phyloP scores from a whole-genome alignment of 2,888 invertebrate species.

The Linnaemya vulpina region DNA sequence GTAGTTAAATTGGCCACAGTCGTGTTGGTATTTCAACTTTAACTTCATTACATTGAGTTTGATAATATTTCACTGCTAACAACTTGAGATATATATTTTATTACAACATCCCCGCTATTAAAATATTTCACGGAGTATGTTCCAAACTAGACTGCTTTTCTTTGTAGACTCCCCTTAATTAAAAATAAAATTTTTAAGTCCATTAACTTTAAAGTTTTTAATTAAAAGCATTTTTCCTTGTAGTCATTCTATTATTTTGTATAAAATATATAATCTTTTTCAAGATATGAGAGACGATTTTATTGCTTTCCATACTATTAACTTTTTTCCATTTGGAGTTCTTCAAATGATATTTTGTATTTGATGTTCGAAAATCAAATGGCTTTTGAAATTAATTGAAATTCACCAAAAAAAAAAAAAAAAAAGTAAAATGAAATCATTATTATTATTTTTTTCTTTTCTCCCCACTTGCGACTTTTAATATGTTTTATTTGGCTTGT shows the following conservation, averaged over 20 bases:
- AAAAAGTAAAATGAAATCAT: background rate
- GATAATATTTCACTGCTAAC: background rate
- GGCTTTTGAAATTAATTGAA: constrained; percentile 64
- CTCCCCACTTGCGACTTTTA: background rate
- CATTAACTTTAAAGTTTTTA: background rate
- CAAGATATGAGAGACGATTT: background rate
- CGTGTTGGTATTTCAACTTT: background rate
- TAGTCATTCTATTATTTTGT: too few species aligned
- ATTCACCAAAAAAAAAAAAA: constrained; percentile 33
- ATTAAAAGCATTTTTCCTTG: background rate
- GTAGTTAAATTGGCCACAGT: background rate
- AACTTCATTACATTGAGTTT: background rate
- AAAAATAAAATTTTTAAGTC: too few species aligned
- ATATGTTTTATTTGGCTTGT: background rate
- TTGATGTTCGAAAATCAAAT: constrained; percentile 55
- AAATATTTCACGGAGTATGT: too few species aligned
- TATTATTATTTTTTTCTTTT: background rate
- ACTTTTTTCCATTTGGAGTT: background rate
- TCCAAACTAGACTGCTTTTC: too few species aligned
- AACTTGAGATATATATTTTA: too few species aligned
- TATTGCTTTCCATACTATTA: background rate
- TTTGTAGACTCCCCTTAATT: too few species aligned
- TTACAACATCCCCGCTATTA: too few species aligned
- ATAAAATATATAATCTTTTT: background rate
- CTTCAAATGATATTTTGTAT: constrained; percentile 24